Conservation (phyloP, 2,113 vertebrate species). For the Ginglymostoma cirratum region DNA sequence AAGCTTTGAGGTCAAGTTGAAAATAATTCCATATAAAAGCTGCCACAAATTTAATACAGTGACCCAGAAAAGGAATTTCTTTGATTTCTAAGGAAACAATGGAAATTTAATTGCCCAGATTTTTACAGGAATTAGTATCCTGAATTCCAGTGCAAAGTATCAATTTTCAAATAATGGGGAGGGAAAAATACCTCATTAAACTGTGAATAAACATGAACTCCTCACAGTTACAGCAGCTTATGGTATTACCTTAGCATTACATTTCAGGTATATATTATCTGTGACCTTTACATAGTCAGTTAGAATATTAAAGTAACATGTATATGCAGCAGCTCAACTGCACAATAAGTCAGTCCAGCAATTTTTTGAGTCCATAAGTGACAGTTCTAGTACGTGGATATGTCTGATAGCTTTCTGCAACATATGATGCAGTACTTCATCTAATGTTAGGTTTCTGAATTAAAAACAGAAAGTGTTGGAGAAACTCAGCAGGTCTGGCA, state of each 20-base stretch:
- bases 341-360: neutral
- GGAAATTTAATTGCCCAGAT: constrained; percentile 8
- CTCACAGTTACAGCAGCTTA: neutral
- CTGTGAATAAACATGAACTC: neutral
- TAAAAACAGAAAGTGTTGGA: no score
- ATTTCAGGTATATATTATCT: neutral
- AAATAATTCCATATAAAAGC: neutral
- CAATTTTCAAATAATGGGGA: neutral
- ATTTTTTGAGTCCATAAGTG: neutral
- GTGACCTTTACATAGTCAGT: neutral
- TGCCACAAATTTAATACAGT: neutral
- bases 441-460: no score
- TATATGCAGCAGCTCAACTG: neutral
- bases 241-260: neutral
- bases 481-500: no score
- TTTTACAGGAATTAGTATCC: neutral
- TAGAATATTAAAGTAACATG: neutral
- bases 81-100: constrained; percentile 12
- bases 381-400: neutral
- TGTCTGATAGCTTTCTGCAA: neutral
- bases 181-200: neutral
- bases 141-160: neutral
- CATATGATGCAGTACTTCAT: neutral
- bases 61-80: neutral
- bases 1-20: neutral